Evolutionary conservation across 2,797 vertebrate genomes (phyloP), one percentile per base, ranked within the genome.

Genomic region (Xerus rutilus): DNA sequence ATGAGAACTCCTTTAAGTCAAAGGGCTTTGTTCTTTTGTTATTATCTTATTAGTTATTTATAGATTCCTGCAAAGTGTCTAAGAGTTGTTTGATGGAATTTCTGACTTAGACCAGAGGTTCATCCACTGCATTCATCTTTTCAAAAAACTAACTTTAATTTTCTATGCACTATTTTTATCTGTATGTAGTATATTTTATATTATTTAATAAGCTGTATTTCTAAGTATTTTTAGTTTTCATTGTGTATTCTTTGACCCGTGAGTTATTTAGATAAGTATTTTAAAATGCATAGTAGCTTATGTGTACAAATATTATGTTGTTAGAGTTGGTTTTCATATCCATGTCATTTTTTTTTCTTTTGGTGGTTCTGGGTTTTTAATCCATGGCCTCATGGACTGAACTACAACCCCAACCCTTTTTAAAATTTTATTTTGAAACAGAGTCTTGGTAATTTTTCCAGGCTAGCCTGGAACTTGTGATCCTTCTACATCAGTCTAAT

Each of bases 271-370:
- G 35, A 62, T 93, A 59, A 67, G 12, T 87, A 3, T 86, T 96
- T 96, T 67, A 92, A 87, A 82, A 45, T 96, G 91, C 87, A 21
- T 70, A 89, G 3, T 64, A 62, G 30, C 45, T 59, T 89, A 25
- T 69, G 3, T 76, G 49, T 86, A 70, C 23, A 88, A n/a, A 76
- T 94, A 23, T 88, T 89, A 87, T 77, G 15, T 87, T 96, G 45
- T 93, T 89, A 81, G 45, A 91, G 57, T 93, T 97, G 84, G 30
- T 86, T 96, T 94, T 94, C 23, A 59, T 67, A 30, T 17, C 12
- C 23, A 62, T 62, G 21, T 62, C 4, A 62, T 62, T 25, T 62
- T 62, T 62, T 62, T 62, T 67, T 67, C 32, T n/a, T 67, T n/a
- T 67, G 14, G 2, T n/a, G 65, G 32, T 7, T 17, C 15, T 67